Conservation (phyloP, 2,888 invertebrate genomes). For the Apamea crenata region DNA sequence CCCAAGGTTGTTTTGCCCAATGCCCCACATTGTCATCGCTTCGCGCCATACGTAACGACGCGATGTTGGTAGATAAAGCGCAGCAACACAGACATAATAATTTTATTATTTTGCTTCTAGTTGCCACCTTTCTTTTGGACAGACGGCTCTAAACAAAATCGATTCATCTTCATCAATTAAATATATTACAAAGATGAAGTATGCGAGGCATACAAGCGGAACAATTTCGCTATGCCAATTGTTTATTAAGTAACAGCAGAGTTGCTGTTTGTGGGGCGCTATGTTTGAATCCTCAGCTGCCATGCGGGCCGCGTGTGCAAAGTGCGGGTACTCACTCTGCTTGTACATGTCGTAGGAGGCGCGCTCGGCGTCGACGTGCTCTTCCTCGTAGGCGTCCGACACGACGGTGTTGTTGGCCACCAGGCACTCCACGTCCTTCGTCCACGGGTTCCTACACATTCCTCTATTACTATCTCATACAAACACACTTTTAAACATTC, state of each 20-base stretch:
- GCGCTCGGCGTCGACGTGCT: slow-evolving; percentile 58
- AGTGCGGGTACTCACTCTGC: slow-evolving; percentile 74
- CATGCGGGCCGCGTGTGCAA: background rate
- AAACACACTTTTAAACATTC: background rate
- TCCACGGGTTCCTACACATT: slow-evolving; percentile 95
- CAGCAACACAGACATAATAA: background rate
- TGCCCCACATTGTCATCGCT: too few relatives aligned
- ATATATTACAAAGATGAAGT: background rate
- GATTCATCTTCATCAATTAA: background rate
- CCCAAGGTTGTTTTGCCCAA: background rate
- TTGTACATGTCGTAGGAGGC: slow-evolving; percentile 73
- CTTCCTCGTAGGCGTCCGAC: slow-evolving; percentile 60
- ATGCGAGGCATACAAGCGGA: background rate
- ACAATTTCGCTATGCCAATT: background rate
- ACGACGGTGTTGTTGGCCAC: slow-evolving; percentile 96
- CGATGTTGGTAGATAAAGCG: too few relatives aligned
- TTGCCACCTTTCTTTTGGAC: background rate
- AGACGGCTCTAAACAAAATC: background rate
- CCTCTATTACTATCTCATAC: slow-evolving; percentile 20
- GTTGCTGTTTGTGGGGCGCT: background rate
- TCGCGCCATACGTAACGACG: too few relatives aligned
- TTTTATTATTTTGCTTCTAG: background rate
- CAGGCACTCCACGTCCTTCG: slow-evolving; percentile 97
- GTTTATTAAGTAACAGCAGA: too few relatives aligned
- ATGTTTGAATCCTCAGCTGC: background rate